Base-by-base conservation (phyloP, 2,113 vertebrate genomes). In the Colinus virginianus region DNA sequence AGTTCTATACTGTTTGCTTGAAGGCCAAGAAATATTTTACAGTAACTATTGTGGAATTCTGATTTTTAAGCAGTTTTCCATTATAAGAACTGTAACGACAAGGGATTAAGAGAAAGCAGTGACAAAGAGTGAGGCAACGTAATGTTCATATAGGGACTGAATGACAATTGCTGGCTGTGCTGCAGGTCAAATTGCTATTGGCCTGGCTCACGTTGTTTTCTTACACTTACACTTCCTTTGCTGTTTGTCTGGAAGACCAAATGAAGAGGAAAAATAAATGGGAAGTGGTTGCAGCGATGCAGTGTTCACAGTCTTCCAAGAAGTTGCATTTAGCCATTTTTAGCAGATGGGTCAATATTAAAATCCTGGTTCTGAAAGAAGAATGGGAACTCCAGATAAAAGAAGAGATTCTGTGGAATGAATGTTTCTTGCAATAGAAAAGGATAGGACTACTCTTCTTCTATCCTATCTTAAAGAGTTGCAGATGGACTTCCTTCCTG, bases 1-100 rank as follows among this genome's bases (percentile, higher is more conserved):
- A 95, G 87, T 97, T 91, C 83, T 96, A 79, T 93, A 77, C 90
- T 90, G 87, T 93, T 96, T 97, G 93, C 96, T 94, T 92, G 90
- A 94, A 91, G 93, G 94, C 96, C 93, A 94, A 90, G 87, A 93
- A 94, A 96, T 85, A 78, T 79, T 94, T 92, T 91, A 63, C 77
- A 61, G 78, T 77, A 77, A 92, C 72, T 95, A 4, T 53, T 80
- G 74, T 71, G 64, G 63, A 62, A 53, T 84, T 90, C 81, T 80
- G 56, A 84, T 79, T 94, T 94, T 94, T 64, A 80, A 90, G 72
- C 55, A 90, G 46, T 46, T 68, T 78, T 90, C 40, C 84, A 46
- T 82, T 68, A 64, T 93, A 75, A 78, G 68, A 42, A 74, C 93
- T 84, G n/a, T 67, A 58, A 90, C 78, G 66, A 69, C 79, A 71